These are phyloP conservation scores for Microdon myrmicae DNA, from an alignment of 2,888 invertebrate species.

Conservation along the genomic window DNA sequence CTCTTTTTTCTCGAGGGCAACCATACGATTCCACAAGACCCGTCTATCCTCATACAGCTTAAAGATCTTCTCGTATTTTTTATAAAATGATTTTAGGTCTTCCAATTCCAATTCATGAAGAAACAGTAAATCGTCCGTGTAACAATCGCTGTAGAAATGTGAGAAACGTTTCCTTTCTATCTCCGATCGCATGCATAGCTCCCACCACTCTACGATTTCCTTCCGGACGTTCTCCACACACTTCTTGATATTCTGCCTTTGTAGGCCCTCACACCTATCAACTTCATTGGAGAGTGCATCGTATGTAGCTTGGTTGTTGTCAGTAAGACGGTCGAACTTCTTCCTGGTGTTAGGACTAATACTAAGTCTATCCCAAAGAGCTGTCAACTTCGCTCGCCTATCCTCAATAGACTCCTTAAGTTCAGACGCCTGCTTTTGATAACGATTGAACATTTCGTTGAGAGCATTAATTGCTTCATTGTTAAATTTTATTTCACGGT, in stretches of 20 bases:
- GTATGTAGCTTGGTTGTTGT: constrained; percentile 60
- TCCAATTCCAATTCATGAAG: constrained; percentile 82
- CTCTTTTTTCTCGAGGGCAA: constrained; percentile 78
- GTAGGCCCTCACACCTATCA: constrained; percentile 78
- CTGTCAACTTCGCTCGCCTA: constrained; percentile 73
- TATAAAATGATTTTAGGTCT: constrained; percentile 74
- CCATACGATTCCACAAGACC: constrained; percentile 79
- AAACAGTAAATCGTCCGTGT: constrained; percentile 81
- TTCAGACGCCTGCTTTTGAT: constrained; percentile 71
- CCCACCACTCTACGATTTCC: constrained; percentile 81
- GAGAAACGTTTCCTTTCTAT: constrained; percentile 72
- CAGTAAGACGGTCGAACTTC: constrained; percentile 69
- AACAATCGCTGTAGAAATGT: constrained; percentile 75
- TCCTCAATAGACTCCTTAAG: constrained; percentile 71
- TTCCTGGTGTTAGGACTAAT: constrained; percentile 74
- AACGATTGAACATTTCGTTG: constrained; percentile 70
- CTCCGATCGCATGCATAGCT: constrained; percentile 77
- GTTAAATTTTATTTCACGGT: constrained; percentile 70
- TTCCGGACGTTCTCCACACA: constrained; percentile 71
- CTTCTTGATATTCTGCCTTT: constrained; percentile 79
- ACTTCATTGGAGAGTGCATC: constrained; percentile 73
- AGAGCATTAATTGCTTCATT: constrained; percentile 74
- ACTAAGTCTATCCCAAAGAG: constrained; percentile 80
- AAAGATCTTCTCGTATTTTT: constrained; percentile 74
- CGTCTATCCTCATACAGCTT: constrained; percentile 75